Percentiles rank a stretch among this genome's conserved stretches.
phyloP scores from a whole-genome alignment of 2,113 vertebrate species.

The Sciurus niger region DNA sequence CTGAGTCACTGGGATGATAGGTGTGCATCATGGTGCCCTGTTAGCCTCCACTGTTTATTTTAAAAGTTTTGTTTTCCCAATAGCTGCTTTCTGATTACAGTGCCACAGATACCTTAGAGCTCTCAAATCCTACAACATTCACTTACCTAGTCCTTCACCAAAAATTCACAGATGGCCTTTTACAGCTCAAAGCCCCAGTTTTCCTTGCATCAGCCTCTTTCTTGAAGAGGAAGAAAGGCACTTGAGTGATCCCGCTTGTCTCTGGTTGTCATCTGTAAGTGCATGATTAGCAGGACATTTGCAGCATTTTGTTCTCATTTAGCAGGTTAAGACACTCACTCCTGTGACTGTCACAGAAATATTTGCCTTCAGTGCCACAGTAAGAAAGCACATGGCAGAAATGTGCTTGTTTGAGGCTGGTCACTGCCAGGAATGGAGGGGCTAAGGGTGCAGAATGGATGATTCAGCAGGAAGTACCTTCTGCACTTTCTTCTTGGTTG shows the following conservation, averaged over 20 bases:
- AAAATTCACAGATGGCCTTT: neutral
- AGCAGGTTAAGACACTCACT: neutral
- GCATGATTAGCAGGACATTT: too few relatives aligned
- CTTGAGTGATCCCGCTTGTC: neutral
- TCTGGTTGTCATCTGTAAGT: neutral
- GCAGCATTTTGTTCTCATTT: neutral
- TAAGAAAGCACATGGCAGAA: neutral
- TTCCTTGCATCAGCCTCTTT: neutral
- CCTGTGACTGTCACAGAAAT: neutral
- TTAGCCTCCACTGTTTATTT: neutral
- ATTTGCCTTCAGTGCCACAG: neutral
- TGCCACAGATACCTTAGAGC: neutral
- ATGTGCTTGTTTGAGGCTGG: neutral
- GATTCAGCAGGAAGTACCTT: neutral
- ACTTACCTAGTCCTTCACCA: neutral
- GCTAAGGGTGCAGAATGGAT: neutral
- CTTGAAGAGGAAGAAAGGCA: neutral
- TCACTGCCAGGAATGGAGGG: neutral
- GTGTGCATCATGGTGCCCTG: too few relatives aligned
- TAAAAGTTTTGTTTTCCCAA: neutral
- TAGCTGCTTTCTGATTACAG: neutral
- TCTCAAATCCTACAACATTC: neutral
- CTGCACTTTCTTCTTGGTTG: conserved; percentile 1
- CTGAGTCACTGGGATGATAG: too few relatives aligned
- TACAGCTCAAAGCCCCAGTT: neutral